These are phyloP conservation scores for Drosophila lowei DNA, from an alignment of 1,140 invertebrate genomes.

Conservation along the genomic window DNA sequence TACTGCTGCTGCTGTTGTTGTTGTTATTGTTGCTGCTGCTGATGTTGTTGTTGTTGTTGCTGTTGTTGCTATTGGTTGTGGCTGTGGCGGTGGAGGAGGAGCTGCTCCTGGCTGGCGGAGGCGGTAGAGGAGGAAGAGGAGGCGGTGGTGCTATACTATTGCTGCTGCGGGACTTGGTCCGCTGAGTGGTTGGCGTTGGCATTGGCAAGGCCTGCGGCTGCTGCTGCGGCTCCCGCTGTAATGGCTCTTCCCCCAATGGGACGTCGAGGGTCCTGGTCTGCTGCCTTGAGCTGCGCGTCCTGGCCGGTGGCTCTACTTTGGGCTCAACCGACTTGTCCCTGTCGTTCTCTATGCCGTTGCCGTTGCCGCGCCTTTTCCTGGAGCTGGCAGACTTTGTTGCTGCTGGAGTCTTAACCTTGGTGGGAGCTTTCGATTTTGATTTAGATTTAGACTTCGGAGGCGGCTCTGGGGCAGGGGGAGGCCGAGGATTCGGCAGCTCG, in stretches of 20 bases:
- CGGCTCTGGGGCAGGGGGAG: neutral
- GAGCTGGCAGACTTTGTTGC: constrained; percentile 22
- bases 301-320: constrained; percentile 1
- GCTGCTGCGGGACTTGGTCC: constrained; percentile 9
- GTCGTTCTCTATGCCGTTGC: neutral
- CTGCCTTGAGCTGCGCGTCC: constrained; percentile 45
- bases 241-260: too few relatives aligned
- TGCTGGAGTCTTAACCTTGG: neutral
- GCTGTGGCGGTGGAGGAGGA: neutral
- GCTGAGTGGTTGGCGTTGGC: neutral
- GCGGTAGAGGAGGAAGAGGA: neutral
- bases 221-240: too few relatives aligned
- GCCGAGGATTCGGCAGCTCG: neutral
- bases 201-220: too few relatives aligned
- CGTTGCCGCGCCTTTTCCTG: constrained; percentile 6
- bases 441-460: neutral
- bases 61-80: constrained; percentile 10
- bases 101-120: constrained; percentile 14
- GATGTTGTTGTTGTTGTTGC: constrained; percentile 62
- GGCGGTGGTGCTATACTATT: neutral
- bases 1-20: constrained; percentile 67
- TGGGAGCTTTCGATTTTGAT: constrained; percentile 4
- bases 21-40: constrained; percentile 46
- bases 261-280: constrained; percentile 6
- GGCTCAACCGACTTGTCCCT: neutral